phyloP scores from a whole-genome alignment of 2,888 invertebrate genomes.

The Seira ritae region DNA sequence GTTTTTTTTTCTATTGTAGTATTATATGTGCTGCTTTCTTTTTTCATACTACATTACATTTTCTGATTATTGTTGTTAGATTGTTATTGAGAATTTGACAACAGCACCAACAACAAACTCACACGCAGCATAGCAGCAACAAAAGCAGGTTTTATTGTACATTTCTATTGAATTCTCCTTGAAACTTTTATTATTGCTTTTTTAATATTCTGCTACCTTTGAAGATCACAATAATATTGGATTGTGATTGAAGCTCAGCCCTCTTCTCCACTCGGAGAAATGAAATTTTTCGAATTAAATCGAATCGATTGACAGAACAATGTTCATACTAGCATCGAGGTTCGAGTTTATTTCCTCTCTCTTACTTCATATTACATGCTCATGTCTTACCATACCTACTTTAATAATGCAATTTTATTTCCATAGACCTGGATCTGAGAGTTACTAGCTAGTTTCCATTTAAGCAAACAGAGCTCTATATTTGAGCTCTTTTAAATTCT shows the following conservation, averaged over 20 bases:
- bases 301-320: conserved; percentile 12
- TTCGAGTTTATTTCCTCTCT: no score
- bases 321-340: no score
- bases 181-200: conserved; percentile 1
- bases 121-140: no score
- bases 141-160: conserved; percentile 21
- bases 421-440: no score
- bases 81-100: conserved; percentile 21
- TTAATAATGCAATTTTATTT: no score
- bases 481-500: no score
- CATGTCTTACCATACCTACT: no score
- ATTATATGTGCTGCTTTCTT: background rate
- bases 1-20: conserved; percentile 1
- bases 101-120: conserved; percentile 18
- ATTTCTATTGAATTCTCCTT: background rate
- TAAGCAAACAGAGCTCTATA: no score
- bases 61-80: conserved; percentile 12
- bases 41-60: background rate
- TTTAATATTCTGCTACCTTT: background rate
- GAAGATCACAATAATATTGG: background rate
- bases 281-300: background rate
- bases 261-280: conserved; percentile 6
- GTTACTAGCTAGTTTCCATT: no score
- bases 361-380: no score
- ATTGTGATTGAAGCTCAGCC: no score